Conservation (phyloP, 2,113 vertebrate genomes). For the Acrocephalus kingi region DNA sequence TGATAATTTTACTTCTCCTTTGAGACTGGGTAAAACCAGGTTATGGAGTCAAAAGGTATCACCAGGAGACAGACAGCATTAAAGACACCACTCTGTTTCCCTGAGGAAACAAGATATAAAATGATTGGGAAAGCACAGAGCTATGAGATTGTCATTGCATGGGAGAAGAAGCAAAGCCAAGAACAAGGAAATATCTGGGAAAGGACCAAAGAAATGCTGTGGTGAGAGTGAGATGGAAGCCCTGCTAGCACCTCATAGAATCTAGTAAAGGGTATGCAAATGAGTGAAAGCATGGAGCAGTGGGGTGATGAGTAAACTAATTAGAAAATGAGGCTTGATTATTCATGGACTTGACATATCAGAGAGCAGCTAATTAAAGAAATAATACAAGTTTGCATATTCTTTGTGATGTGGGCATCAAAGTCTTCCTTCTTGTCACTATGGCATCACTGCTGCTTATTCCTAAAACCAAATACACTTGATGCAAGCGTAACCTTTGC, state of each 20-base stretch:
- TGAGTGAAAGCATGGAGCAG: slow-evolving; percentile 14
- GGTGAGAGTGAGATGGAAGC: not conserved
- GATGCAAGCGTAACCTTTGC: accelerated
- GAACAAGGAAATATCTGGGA: not conserved
- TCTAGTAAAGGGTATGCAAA: slow-evolving; percentile 16
- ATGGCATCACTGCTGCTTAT: not conserved
- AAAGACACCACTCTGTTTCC: not conserved
- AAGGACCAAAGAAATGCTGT: not conserved
- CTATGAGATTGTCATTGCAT: not conserved
- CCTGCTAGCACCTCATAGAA: not conserved
- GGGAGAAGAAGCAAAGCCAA: not conserved
- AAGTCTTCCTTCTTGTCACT: not conserved
- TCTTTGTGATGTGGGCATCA: slow-evolving; percentile 31
- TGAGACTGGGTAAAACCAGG: not conserved
- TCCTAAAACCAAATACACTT: not conserved
- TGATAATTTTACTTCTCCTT: not conserved
- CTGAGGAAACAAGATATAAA: not conserved
- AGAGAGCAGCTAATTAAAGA: slow-evolving; percentile 47
- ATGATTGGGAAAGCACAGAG: not conserved
- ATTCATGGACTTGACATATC: slow-evolving; percentile 53
- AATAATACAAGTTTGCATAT: slow-evolving; percentile 41
- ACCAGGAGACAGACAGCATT: accelerated
- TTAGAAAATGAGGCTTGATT: slow-evolving; percentile 63
- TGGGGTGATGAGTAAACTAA: slow-evolving; percentile 48
- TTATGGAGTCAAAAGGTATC: not conserved